These are phyloP conservation scores for Galaxias olidus DNA, from an alignment of 2,797 vertebrate species.

Conservation along the genomic window DNA sequence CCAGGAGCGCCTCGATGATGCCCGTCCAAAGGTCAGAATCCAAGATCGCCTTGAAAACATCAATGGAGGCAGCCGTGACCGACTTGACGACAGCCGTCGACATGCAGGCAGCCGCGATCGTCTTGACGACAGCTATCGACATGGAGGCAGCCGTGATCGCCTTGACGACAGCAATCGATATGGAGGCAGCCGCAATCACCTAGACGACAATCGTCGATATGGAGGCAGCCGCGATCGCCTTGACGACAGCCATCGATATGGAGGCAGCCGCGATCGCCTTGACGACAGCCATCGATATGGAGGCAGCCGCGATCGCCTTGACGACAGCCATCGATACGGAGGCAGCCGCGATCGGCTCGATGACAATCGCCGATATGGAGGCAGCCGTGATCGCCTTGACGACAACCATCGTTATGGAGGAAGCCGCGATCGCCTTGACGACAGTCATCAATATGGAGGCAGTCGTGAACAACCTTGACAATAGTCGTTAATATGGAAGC, in stretches of 20 bases:
- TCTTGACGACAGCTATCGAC: slow-evolving; percentile 23
- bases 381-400: slow-evolving; percentile 21
- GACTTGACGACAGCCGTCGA: slow-evolving; percentile 13
- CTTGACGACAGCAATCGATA: slow-evolving; percentile 26
- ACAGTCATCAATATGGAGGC: neutral
- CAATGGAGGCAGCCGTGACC: slow-evolving; percentile 19
- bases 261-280: slow-evolving; percentile 16
- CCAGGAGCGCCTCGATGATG: no score
- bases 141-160: slow-evolving; percentile 35
- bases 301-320: slow-evolving; percentile 36
- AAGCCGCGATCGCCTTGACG: neutral
- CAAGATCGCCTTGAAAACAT: no score
- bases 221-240: slow-evolving; percentile 15
- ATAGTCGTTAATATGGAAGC: no score
- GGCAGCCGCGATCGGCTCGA: slow-evolving; percentile 38
- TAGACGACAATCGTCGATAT: slow-evolving; percentile 18
- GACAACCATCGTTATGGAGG: slow-evolving; percentile 8
- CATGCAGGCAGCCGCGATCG: slow-evolving; percentile 36
- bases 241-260: neutral
- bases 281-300: slow-evolving; percentile 8
- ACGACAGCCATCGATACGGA: slow-evolving; percentile 24
- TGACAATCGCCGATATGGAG: neutral
- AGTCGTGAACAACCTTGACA: neutral
- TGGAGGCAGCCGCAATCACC: slow-evolving; percentile 19
- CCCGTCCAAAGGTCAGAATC: no score